Base-by-base conservation (phyloP, 2,888 invertebrate genomes). In the Leucoma salicis region DNA sequence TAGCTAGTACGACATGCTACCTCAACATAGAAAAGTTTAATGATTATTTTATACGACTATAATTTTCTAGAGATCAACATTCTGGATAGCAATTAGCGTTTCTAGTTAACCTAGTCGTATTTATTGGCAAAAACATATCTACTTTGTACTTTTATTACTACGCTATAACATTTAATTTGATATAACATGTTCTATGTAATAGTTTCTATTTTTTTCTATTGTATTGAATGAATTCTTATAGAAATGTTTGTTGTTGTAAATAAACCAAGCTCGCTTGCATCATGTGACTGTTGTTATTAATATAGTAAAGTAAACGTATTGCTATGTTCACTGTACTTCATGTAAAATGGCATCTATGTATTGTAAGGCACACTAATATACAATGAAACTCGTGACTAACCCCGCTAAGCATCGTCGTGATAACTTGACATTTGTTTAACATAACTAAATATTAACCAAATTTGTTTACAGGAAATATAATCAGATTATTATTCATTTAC, bases 231-330 rank as follows among this genome's bases (percentile, higher is more conserved):
- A 56, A 65, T 57, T 67, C 1, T 66, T 59, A 70, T 68, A 65
- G 63, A 52, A 66, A 66, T 71, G 63, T 64, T 70, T 67, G 65
- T 76, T 74, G 70, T 75, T 87, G 88, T 88, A 87, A 66, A 87
- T 86, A 88, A 76, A 80, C 83, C 81, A 80, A 81, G 82, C 86
- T 78, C 80, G 87, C 85, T 84, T 83, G 87, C 86, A 85, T 85
- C 71, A 82, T 83, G 85, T 87, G 84, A 87, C 83, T 83, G 84
- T 82, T 83, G 82, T 86, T 81, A 83, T 82, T 86, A 82, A 84
- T 81, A 75, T 70, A 57, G 59, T n/a, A 60, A 42, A 57, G 43
- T 43, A 56, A 54, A 63, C 57, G 63, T 76, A 78, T 74, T 68
- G 65, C 74, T 75, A 68, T 72, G 63, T 76, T 68, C 75, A 78